Base-by-base conservation (phyloP, 2,888 invertebrate genomes). In the Sarcophaga subvicina region DNA sequence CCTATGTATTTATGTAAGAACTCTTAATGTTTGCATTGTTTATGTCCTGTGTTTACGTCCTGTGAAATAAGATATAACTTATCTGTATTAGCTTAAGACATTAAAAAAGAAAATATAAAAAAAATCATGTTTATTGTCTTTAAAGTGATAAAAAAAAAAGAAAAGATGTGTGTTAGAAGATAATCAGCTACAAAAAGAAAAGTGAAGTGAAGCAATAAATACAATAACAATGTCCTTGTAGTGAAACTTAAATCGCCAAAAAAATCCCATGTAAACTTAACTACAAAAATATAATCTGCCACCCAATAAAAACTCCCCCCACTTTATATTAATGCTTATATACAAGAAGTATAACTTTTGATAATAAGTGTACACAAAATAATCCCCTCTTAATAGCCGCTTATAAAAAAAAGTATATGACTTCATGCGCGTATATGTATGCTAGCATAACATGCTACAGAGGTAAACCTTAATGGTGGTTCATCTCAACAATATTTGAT, bases 31-130 rank as follows among this genome's bases (percentile, higher is more conserved):
- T 37, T 8, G 8, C 8, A 37, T 37, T 37, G 37, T 37, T 37
- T 1, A 8, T 2, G 10, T 37, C 37, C 10, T 37, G 37, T 37
- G 10, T 37, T 37, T 37, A 37, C 10, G 66, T 10, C 17, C n/a
- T 12, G 90, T 89, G 88, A 91, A 90, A 91, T 91, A 90, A 90
- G 91, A 89, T 90, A 88, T 87, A 90, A 90, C 90, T 92, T 91
- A 91, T 91, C 90, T 90, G 91, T 88, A 91, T 79, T 79, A 75
- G 90, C 89, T 90, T 72, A 67, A 77, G 66, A 63, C 64, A 70
- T 63, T 62, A 80, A 81, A 45, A 79, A 79, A 78, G 82, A 80
- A 64, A 78, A 83, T 2, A 71, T 5, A 22, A 45, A 22, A 22
- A 63, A 60, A 20, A 37, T 37, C 2, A 2, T 37, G 37, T 37